Evolutionary conservation across 2,113 vertebrate species (phyloP), one percentile per base, ranked within the genome.

Genomic region (Typhlomys cinereus): DNA sequence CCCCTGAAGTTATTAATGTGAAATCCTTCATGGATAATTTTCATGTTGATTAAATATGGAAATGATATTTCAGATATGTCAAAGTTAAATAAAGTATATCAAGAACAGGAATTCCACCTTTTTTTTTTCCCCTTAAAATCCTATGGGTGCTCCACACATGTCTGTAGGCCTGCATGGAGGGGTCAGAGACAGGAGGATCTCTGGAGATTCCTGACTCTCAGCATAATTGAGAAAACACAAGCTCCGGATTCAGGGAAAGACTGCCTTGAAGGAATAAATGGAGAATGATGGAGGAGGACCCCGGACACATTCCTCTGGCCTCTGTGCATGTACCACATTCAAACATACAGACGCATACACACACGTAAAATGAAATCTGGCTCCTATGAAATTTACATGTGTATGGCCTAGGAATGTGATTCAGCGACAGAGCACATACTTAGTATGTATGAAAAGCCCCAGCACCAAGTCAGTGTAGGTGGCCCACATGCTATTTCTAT

Each of bases 91-190:
- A 78, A 93, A 88, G 46, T 25, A 13, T 39, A 66, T 54, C 36
- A 71, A 67, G 44, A 76, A 46, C 46, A 59, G 66, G n/a, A 57
- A 79, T 46, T 21, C 85, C 46, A 82, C 36, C 50, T 90, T 27
- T 86, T 94, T 91, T 64, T 85, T 88, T 88, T 57, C 81, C 57
- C 29, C 85, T 85, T 82, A n/a, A 46, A 88, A 67, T 84, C 34
- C 9, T 46, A 25, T n/a, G n/a, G n/a, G n/a, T n/a, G 21, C 20
- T 34, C 52, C 31, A 76, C 23, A 39, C 39, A 14, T 9, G 46
- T 25, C 13, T 54, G 52, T 54, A 17, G 52, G n/a, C n/a, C n/a
- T 54, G n/a, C n/a, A n/a, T 54, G 52, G 17, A 54, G 52, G 17
- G 52, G 17, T 12, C 10, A 54, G 52, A 54, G 17, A 54, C 10